Base-by-base conservation (phyloP, 2,888 invertebrate genomes). In the Auanema sp. region DNA sequence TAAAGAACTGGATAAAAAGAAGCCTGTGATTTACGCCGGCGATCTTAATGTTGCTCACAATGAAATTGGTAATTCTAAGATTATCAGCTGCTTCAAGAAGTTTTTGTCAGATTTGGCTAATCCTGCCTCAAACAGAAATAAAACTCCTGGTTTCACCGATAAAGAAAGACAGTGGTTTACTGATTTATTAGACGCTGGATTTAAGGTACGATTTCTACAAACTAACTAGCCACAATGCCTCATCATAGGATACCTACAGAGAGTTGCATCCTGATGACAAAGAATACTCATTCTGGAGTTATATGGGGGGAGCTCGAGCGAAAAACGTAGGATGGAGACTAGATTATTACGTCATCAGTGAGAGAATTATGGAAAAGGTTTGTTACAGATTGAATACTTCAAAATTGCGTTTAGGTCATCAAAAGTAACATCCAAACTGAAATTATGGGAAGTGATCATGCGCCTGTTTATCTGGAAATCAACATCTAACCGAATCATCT, bases 21-120 rank as follows among this genome's bases (percentile, higher is more conserved):
- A 98, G 84, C 93, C 96, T 10, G 92, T 98, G 11, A 90, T 99
- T 64, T 88, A 96, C 78, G 92, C 92, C 83, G 98, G 98, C 0
- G 98, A 98, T 85, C 90, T 98, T 89, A 98, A 98, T 86, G 97
- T 98, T 10, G 91, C 97, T 21, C 97, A 99, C 85, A 86, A 89
- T 71, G 93, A 93, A 87, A 95, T 96, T 83, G 92, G 91, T 91
- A 84, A 55, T 33, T 64, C 57, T 43, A 42, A 14, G 12, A 56
- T 57, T 40, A 25, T 33, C 33, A 16, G 51, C 16, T 11, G 33
- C 58, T 23, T 53, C 24, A 47, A 12, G 18, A 49, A 21, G 21
- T 12, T 33, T 10, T 47, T 60, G 64, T 41, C 10, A 81, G 80
- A 98, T 88, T 87, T 98, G 82, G 89, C 90, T 3, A 96, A 97